phyloP scores from a whole-genome alignment of 2,797 vertebrate genomes.

The Gymnoscopelus microlampas region DNA sequence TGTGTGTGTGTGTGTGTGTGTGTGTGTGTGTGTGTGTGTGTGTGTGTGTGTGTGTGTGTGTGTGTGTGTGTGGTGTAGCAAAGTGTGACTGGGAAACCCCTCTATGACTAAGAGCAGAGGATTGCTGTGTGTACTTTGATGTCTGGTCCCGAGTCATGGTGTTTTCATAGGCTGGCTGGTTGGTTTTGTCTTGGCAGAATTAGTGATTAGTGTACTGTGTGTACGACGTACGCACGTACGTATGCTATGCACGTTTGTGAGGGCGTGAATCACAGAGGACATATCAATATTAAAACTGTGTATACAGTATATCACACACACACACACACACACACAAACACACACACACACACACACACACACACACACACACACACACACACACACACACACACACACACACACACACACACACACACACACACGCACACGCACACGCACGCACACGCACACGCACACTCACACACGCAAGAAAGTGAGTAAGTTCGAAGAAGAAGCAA shows the following conservation, averaged over 20 bases:
- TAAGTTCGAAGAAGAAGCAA: too few relatives aligned
- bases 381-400: background rate
- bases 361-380: slow-evolving; percentile 19
- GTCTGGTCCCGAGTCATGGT: slow-evolving; percentile 1
- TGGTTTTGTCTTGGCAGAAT: background rate
- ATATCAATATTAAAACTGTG: background rate
- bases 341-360: slow-evolving; percentile 10
- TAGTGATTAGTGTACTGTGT: background rate
- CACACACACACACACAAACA: slow-evolving; percentile 21
- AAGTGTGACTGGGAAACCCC: slow-evolving; percentile 9
- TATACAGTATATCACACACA: background rate
- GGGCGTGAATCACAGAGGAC: background rate
- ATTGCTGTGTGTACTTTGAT: slow-evolving; percentile 2
- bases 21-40: background rate
- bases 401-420: background rate
- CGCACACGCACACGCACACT: background rate
- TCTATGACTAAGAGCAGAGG: slow-evolving; percentile 32
- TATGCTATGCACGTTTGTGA: background rate
- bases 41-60: slow-evolving; percentile 1
- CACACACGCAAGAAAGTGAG: too few relatives aligned
- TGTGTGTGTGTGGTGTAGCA: slow-evolving; percentile 1
- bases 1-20: background rate
- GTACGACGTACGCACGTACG: too few relatives aligned
- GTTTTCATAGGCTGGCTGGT: slow-evolving; percentile 1
- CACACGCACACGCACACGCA: background rate